Percentiles rank a stretch among this genome's conserved stretches.
Evolutionary conservation across 2,113 vertebrate genomes (phyloP).

Genomic region (Aphyosemion australe): DNA sequence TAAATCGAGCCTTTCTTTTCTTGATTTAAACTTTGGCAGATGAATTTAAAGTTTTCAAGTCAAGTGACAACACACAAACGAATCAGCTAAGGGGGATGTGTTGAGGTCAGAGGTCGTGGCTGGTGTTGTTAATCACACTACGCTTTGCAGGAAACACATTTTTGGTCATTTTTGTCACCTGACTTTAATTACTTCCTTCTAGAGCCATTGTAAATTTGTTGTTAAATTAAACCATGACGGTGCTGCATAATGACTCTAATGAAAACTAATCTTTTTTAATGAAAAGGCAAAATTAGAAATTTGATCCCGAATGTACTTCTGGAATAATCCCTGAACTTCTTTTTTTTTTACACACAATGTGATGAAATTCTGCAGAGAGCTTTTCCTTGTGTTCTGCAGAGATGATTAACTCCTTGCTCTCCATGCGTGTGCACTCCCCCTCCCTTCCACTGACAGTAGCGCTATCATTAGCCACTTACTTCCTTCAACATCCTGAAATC

Average conservation of each 20-base stretch:
- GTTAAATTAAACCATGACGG: slow-evolving; percentile 63
- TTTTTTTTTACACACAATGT: slow-evolving; percentile 65
- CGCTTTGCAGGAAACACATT: slow-evolving; percentile 6
- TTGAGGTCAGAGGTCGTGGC: not conserved
- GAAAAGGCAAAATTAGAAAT: slow-evolving; percentile 75
- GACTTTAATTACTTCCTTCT: slow-evolving; percentile 54
- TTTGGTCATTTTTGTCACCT: slow-evolving; percentile 23
- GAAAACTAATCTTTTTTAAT: slow-evolving; percentile 76
- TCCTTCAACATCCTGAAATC: slow-evolving; percentile 65
- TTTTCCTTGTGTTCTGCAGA: slow-evolving; percentile 45
- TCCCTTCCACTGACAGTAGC: slow-evolving; percentile 24
- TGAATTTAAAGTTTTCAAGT: too few relatives aligned
- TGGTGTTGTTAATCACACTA: slow-evolving; percentile 25
- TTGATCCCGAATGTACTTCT: slow-evolving; percentile 65
- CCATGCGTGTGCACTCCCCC: slow-evolving; percentile 33
- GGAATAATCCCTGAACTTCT: slow-evolving; percentile 67
- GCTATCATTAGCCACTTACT: slow-evolving; percentile 51
- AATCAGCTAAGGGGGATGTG: too few relatives aligned
- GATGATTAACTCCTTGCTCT: slow-evolving; percentile 62
- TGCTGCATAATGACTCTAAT: slow-evolving; percentile 63
- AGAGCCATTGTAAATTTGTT: slow-evolving; percentile 53
- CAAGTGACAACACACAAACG: too few relatives aligned
- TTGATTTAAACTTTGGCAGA: too few relatives aligned
- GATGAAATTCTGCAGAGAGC: slow-evolving; percentile 74
- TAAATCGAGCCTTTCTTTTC: too few relatives aligned